A percentile compares a stretch with the other conserved stretches of the same genome.
Evolutionary conservation across 2,888 invertebrate genomes (phyloP).

Genomic region (Eumerus sabulonum): DNA sequence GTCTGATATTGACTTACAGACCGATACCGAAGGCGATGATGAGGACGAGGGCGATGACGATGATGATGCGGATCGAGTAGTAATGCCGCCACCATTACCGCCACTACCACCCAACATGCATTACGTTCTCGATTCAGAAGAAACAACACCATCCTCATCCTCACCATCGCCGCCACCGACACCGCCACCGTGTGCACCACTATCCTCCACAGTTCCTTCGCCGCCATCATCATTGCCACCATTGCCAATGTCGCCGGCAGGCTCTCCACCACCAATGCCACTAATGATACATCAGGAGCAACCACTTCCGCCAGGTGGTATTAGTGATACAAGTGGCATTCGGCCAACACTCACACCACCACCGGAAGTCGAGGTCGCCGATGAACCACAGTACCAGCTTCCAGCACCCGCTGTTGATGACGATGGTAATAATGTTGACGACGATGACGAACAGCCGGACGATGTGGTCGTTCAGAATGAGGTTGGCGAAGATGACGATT

Average conservation of each 20-base stretch:
- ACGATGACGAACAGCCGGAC: constrained; percentile 24
- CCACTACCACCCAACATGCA: constrained; percentile 76
- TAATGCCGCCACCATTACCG: constrained; percentile 75
- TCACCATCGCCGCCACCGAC: constrained; percentile 77
- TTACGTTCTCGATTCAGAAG: constrained; percentile 73
- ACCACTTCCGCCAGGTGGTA: constrained; percentile 55
- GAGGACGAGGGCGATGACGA: constrained; percentile 71
- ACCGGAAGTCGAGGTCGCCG: constrained; percentile 65
- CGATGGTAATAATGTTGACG: constrained; percentile 3
- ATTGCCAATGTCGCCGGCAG: constrained; percentile 60
- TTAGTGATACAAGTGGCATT: constrained; percentile 46
- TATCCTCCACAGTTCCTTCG: constrained; percentile 69
- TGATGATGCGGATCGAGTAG: constrained; percentile 70
- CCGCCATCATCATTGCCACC: constrained; percentile 73
- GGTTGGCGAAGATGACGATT: constrained; percentile 11
- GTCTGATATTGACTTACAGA: constrained; percentile 69
- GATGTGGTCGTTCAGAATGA: constrained; percentile 4
- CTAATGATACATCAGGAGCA: constrained; percentile 54
- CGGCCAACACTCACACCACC: constrained; percentile 69
- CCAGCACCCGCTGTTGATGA: constrained; percentile 34
- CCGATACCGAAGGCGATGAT: constrained; percentile 68
- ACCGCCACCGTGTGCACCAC: constrained; percentile 75
- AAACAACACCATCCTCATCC: constrained; percentile 72
- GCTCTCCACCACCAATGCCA: constrained; percentile 47
- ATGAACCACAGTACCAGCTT: constrained; percentile 10